phyloP scores from a whole-genome alignment of 2,113 vertebrate genomes.

The Ifrita kowaldi region DNA sequence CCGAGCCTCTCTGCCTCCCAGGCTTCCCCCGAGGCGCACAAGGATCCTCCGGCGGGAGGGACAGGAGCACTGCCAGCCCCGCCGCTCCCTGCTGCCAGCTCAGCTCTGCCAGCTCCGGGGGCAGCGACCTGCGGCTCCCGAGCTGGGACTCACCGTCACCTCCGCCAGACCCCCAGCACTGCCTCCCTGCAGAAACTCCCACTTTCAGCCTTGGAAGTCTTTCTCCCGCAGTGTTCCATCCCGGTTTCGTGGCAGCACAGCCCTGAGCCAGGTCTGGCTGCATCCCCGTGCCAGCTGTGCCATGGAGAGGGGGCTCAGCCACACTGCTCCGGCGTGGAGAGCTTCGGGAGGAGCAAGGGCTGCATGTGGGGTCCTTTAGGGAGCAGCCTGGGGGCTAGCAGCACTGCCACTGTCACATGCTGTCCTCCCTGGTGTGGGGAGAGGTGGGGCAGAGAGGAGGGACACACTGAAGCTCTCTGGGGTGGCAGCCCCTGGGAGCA shows the following conservation, averaged over 20 bases:
- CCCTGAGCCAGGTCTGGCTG: neutral
- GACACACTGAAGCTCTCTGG: neutral
- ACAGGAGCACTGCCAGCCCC: neutral
- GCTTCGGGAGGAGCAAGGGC: neutral
- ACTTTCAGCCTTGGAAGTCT: neutral
- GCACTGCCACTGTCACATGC: neutral
- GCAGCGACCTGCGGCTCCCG: accelerated
- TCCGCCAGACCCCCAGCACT: neutral
- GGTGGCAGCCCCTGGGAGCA: neutral
- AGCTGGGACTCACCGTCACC: neutral
- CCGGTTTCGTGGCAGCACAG: neutral
- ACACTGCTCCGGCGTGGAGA: neutral
- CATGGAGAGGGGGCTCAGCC: accelerated
- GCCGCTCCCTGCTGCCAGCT: neutral
- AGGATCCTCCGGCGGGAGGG: neutral
- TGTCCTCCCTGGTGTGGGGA: accelerated
- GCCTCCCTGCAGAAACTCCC: neutral
- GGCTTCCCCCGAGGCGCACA: neutral
- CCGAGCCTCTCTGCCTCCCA: neutral
- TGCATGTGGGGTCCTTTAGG: neutral
- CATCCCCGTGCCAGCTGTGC: accelerated
- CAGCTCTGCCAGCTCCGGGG: neutral
- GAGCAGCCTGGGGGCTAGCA: neutral
- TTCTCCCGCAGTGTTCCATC: neutral
- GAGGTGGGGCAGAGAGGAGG: neutral